Evolutionary conservation across 2,113 vertebrate genomes (phyloP).

Genomic region (Delphinapterus leucas): DNA sequence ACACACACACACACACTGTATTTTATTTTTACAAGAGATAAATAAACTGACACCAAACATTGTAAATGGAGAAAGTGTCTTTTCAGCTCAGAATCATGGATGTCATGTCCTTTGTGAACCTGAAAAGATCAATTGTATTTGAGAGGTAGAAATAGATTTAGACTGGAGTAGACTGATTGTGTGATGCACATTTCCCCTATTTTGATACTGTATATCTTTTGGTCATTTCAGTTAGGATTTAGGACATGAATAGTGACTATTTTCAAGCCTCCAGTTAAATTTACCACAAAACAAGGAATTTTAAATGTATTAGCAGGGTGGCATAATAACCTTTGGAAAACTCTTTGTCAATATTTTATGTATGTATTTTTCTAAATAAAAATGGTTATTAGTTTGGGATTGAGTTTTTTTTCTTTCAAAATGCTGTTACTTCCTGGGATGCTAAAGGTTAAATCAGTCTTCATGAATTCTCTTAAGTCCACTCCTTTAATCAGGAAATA

Average conservation of each 20-base stretch:
- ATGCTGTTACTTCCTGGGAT: neutral
- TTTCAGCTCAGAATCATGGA: neutral
- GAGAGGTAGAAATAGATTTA: neutral
- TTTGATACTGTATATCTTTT: neutral
- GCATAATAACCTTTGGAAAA: neutral
- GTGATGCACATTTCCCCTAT: neutral
- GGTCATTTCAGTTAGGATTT: neutral
- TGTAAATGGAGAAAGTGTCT: neutral
- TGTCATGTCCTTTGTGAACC: neutral
- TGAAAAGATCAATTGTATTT: neutral
- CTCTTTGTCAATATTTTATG: neutral
- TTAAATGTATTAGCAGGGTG: neutral
- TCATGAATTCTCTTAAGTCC: constrained; percentile 22
- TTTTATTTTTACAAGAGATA: too few relatives aligned
- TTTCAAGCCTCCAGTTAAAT: neutral
- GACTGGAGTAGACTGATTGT: neutral
- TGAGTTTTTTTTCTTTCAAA: neutral
- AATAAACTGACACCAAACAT: too few relatives aligned
- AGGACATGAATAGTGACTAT: neutral
- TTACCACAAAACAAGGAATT: neutral
- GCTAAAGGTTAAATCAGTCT: constrained; percentile 48
- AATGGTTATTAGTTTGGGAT: constrained; percentile 7
- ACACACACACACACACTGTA: too few relatives aligned
- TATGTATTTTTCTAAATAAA: constrained; percentile 28
- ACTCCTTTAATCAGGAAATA: constrained; percentile 41